Evolutionary conservation across 2,113 vertebrate species (phyloP), one percentile per base, ranked within the genome.

Genomic region (Azemiops feae): DNA sequence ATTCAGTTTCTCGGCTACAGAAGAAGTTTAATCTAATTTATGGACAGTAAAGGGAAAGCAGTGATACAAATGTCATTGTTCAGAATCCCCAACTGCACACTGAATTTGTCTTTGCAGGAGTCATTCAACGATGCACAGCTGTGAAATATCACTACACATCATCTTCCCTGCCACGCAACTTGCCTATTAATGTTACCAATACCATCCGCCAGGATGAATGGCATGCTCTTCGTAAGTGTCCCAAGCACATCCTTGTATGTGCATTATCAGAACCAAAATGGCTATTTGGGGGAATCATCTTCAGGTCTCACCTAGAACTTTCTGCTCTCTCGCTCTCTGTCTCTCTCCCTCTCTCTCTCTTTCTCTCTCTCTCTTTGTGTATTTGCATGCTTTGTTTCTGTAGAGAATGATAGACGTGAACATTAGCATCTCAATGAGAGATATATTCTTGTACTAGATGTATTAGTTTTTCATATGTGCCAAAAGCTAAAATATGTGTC

Each of bases 71-170:
- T 87, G 87, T 25, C 58, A 9, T 20, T 1, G 4, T 14, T 88
- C 64, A 58, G 47, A 25, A 30, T 0, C 64, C 92, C 69, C 58
- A 0, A 4, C 58, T 86, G 25, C 27, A 94, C 57, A 3, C 87
- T 4, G 22, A 0, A 87, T 14, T 96, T 94, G 54, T 94, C 25
- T 95, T 96, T 93, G 7, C 96, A 98, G 98, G 98, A 60, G 96
- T 99, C 93, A 97, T 99, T 95, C 98, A 97, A 94, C 98, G 98
- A 92, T 99, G 99, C 96, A 98, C 97, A 16, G 97, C 97, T 94
- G 98, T 99, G 95, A 99, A 99, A 96, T 99, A 99, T 97, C 98
- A 99, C 97, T 99, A 99, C 98, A 98, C 98, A 91, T 99, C 99
- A 53, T 98, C 98, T 91, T 98, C 97, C 54, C 97, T 99, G 96